phyloP scores from a whole-genome alignment of 1,140 invertebrate species.

The Probaryconus sp. region DNA sequence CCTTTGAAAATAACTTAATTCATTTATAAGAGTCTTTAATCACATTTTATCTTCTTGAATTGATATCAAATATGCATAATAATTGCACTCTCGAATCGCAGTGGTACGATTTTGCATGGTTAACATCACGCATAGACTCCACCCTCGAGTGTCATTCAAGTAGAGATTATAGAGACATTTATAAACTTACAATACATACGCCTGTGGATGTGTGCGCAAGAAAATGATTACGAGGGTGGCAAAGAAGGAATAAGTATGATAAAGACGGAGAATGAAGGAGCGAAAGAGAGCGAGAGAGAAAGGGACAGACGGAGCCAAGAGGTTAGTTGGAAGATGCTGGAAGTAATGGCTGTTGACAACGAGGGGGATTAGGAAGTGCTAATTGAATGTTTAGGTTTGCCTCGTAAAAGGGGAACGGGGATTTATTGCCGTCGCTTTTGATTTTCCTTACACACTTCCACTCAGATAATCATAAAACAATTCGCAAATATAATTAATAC shows the following conservation, averaged over 20 bases:
- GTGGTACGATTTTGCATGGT: conserved; percentile 72
- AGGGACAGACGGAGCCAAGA: conserved; percentile 50
- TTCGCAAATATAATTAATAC: neutral
- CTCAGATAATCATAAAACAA: conserved; percentile 37
- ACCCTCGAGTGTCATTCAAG: conserved; percentile 76
- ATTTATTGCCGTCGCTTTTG: conserved; percentile 52
- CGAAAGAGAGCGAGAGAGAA: conserved; percentile 5
- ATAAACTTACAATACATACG: conserved; percentile 46
- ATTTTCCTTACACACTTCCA: conserved; percentile 51
- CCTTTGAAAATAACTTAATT: too few species aligned
- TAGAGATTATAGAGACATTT: conserved; percentile 77
- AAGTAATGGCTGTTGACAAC: conserved; percentile 78
- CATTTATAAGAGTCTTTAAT: too few species aligned
- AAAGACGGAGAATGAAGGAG: conserved; percentile 27
- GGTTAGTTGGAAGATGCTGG: conserved; percentile 75
- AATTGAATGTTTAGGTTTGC: conserved; percentile 77
- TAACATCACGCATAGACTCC: conserved; percentile 65
- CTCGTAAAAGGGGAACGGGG: conserved; percentile 41
- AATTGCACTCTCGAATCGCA: conserved; percentile 49
- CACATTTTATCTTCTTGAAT: conserved; percentile 23
- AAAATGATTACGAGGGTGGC: conserved; percentile 47
- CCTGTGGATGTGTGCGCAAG: conserved; percentile 50
- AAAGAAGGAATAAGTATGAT: conserved; percentile 55
- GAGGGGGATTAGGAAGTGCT: conserved; percentile 77
- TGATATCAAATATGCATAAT: conserved; percentile 51